Conservation (phyloP, 2,888 invertebrate genomes). For the Caenorhabditis panamensis region DNA sequence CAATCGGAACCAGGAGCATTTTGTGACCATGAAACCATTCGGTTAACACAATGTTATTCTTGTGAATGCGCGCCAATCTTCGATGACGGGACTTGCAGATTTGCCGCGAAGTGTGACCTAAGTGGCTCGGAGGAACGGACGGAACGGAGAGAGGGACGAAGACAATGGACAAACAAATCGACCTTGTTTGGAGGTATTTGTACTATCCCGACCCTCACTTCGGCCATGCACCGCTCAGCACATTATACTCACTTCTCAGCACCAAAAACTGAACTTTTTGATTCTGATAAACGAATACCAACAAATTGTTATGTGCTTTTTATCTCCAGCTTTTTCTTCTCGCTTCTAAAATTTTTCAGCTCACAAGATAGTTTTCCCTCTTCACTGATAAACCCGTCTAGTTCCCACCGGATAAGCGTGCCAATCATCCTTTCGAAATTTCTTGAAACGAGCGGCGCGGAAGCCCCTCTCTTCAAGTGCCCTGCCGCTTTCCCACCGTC, state of each 20-base stretch:
- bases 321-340: not conserved
- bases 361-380: not conserved
- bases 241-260: conserved; percentile 34
- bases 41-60: conserved; percentile 7
- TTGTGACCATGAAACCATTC: too few species aligned
- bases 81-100: conserved; percentile 50
- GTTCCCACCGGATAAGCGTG: conserved; percentile 8
- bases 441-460: conserved; percentile 45
- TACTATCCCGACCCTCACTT: conserved; percentile 38
- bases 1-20: too few species aligned
- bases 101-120: conserved; percentile 60
- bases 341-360: too few species aligned
- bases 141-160: conserved; percentile 29
- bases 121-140: conserved; percentile 49
- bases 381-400: not conserved
- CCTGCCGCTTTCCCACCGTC: conserved; percentile 29
- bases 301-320: not conserved
- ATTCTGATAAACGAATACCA: not conserved
- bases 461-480: conserved; percentile 50
- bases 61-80: conserved; percentile 14
- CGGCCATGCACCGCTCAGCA: conserved; percentile 28
- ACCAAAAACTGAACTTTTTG: not conserved
- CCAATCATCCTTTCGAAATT: conserved; percentile 29
- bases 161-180: conserved; percentile 58
- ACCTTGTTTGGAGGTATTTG: conserved; percentile 59